Evolutionary conservation across 2,797 vertebrate genomes (phyloP).

Genomic region (Urosaurus nigricauda): DNA sequence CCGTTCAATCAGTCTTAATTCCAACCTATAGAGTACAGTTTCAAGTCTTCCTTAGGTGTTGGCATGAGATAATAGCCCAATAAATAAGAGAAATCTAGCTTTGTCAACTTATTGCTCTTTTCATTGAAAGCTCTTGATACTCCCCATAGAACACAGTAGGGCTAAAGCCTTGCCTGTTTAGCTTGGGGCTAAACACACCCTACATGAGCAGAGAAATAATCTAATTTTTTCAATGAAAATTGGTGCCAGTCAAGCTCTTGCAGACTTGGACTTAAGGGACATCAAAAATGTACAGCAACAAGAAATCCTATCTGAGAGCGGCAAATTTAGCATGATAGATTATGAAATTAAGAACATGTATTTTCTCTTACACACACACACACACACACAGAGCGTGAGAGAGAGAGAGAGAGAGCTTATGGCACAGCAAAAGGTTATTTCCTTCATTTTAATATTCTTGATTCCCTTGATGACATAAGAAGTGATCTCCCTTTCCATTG

Average conservation of each 20-base stretch:
- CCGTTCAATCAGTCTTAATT: conserved; percentile 72
- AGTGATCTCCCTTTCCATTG: conserved; percentile 38
- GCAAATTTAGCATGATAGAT: conserved; percentile 53
- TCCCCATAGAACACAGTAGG: conserved; percentile 67
- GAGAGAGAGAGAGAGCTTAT: not conserved
- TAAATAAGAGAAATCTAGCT: conserved; percentile 64
- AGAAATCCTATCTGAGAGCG: conserved; percentile 48
- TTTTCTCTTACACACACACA: not conserved
- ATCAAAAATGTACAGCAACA: conserved; percentile 62
- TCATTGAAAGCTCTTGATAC: conserved; percentile 68
- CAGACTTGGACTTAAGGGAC: conserved; percentile 64
- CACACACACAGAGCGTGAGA: not conserved
- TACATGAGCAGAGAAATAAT: conserved; percentile 72
- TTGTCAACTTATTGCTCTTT: conserved; percentile 58
- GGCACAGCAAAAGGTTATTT: conserved; percentile 40
- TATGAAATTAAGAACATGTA: conserved; percentile 45
- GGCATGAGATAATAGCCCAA: conserved; percentile 66
- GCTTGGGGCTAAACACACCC: conserved; percentile 80
- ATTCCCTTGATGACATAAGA: conserved; percentile 55
- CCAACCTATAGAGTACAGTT: conserved; percentile 61
- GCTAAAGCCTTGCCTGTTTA: conserved; percentile 77
- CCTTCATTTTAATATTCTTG: conserved; percentile 57
- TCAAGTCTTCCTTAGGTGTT: conserved; percentile 69
- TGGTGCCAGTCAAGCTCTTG: conserved; percentile 78
- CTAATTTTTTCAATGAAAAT: conserved; percentile 82